Conservation (phyloP, 2,797 vertebrate species). For the Telmatherina bonti region DNA sequence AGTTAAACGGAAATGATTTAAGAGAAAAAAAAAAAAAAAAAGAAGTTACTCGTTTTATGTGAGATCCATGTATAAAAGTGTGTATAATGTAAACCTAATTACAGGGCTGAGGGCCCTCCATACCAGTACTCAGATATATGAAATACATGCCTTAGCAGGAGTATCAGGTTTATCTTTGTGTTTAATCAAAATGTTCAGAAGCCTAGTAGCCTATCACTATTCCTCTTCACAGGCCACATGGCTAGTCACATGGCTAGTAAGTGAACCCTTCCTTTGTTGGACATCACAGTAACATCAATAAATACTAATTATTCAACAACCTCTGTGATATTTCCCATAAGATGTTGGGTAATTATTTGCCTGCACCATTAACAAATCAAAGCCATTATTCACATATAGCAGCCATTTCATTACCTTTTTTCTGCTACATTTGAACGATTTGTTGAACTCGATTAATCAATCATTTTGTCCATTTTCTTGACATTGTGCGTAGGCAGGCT, state of each 20-base stretch:
- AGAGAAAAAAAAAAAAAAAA: background rate
- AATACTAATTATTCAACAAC: background rate
- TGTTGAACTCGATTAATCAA: background rate
- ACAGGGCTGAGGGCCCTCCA: background rate
- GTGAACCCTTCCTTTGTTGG: background rate
- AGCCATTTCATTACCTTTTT: background rate
- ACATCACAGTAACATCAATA: background rate
- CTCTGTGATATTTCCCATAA: background rate
- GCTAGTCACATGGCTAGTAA: background rate
- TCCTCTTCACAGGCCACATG: background rate
- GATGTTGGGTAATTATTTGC: background rate
- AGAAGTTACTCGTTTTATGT: background rate
- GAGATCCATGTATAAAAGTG: background rate
- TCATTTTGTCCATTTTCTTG: background rate
- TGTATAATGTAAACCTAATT: too few relatives aligned
- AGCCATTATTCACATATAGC: background rate
- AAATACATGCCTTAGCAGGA: too few relatives aligned
- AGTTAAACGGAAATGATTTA: constrained; percentile 13
- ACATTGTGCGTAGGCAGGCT: too few relatives aligned
- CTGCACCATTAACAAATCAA: background rate
- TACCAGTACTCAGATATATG: background rate
- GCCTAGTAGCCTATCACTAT: background rate
- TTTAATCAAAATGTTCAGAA: background rate
- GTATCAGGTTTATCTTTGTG: too few relatives aligned
- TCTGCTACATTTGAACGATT: background rate